phyloP scores from a whole-genome alignment of 1,140 invertebrate species.

The Doryteuthis pealeii region DNA sequence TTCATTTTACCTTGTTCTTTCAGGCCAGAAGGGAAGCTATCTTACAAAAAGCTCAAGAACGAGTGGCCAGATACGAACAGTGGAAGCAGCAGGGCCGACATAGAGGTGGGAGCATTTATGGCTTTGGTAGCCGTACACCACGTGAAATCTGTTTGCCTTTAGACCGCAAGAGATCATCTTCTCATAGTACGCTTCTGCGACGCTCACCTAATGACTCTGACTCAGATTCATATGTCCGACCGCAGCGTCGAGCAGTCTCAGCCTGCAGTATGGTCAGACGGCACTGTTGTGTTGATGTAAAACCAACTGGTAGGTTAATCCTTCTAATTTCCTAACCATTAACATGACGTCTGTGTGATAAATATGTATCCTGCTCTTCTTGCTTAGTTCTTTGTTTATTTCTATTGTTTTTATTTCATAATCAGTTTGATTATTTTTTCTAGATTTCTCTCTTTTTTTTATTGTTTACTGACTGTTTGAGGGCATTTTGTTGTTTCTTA shows the following conservation, averaged over 20 bases:
- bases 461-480: no score
- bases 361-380: slow-evolving; percentile 7
- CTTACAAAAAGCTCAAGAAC: slow-evolving; percentile 46
- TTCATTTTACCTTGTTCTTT: slow-evolving; percentile 21
- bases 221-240: slow-evolving; percentile 46
- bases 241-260: slow-evolving; percentile 53
- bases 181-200: slow-evolving; percentile 50
- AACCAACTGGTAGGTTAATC: slow-evolving; percentile 39
- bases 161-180: slow-evolving; percentile 52
- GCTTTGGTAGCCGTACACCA: slow-evolving; percentile 55
- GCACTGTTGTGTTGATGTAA: slow-evolving; percentile 56
- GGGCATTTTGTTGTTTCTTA: no score
- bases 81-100: slow-evolving; percentile 50
- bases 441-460: no score
- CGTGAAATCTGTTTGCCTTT: slow-evolving; percentile 54
- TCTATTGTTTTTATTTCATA: background rate
- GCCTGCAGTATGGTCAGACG: slow-evolving; percentile 55
- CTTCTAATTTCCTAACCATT: slow-evolving; percentile 18
- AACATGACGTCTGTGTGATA: slow-evolving; percentile 7
- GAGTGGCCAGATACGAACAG: slow-evolving; percentile 51
- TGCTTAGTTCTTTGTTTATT: background rate
- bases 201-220: slow-evolving; percentile 54
- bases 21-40: slow-evolving; percentile 50
- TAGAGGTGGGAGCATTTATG: slow-evolving; percentile 46
- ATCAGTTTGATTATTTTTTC: background rate